Evolutionary conservation across 2,113 vertebrate genomes (phyloP).

Genomic region (Orycteropus afer): DNA sequence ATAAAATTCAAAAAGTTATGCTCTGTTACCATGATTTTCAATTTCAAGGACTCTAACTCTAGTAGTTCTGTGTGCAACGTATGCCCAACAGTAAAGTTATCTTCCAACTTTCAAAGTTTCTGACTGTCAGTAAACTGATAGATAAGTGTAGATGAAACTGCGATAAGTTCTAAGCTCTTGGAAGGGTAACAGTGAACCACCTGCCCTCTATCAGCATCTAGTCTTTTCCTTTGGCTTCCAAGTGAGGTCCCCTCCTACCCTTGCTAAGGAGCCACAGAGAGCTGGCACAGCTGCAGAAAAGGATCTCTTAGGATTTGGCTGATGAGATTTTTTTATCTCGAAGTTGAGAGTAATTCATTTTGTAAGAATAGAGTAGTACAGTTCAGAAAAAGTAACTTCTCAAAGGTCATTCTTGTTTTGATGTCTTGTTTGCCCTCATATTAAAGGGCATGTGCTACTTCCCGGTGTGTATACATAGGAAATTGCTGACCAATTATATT

Average conservation of each 20-base stretch:
- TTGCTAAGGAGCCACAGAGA: neutral
- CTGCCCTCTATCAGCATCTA: rapidly evolving
- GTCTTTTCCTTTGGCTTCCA: neutral
- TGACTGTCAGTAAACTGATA: neutral
- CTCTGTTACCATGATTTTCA: neutral
- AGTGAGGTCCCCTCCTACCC: neutral
- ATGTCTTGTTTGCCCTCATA: neutral
- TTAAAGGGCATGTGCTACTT: neutral
- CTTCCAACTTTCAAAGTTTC: neutral
- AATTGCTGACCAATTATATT: neutral
- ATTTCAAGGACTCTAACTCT: neutral
- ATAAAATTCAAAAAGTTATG: neutral
- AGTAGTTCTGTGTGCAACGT: neutral
- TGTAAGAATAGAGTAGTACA: neutral
- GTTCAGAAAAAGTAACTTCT: constrained; percentile 5
- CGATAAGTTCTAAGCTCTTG: no score
- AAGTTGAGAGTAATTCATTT: neutral
- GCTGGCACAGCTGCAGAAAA: neutral
- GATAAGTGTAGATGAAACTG: neutral
- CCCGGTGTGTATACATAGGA: neutral
- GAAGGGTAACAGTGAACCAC: neutral
- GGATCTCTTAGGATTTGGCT: neutral
- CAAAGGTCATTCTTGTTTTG: neutral
- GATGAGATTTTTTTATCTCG: neutral
- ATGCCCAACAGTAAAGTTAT: neutral